Percentiles rank a stretch among this genome's conserved stretches.
Evolutionary conservation across 1,140 invertebrate species (phyloP).

Genomic region (Zeugodacus cucurbitae): DNA sequence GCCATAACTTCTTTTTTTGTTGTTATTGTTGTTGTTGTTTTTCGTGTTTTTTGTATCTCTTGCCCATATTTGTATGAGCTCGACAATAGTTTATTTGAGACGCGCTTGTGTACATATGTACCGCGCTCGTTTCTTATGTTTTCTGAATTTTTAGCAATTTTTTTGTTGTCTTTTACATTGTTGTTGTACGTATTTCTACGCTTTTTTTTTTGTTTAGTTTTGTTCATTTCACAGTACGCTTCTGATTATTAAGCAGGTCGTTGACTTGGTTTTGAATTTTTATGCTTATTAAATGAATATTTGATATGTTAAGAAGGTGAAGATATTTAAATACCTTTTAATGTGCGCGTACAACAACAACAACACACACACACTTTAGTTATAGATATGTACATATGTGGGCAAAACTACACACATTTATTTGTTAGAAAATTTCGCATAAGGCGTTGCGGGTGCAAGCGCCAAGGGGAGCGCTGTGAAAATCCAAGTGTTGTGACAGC

Average conservation of each 20-base stretch:
- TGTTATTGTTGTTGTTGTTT: not conserved
- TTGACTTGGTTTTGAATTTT: constrained; percentile 63
- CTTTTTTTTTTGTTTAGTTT: no score
- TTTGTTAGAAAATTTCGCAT: not conserved
- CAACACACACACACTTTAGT: not conserved
- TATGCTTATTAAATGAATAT: constrained; percentile 66
- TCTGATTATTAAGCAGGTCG: constrained; percentile 57
- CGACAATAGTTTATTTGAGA: not conserved
- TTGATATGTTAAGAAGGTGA: constrained; percentile 51
- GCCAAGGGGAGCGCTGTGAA: not conserved
- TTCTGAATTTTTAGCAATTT: constrained; percentile 1
- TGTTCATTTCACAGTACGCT: constrained; percentile 8
- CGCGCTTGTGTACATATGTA: not conserved
- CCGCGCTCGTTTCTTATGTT: not conserved
- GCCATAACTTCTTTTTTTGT: not conserved
- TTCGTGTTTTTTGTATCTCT: not conserved
- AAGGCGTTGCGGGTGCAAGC: not conserved
- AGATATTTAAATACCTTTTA: constrained; percentile 38
- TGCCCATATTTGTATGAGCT: not conserved
- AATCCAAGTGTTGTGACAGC: constrained; percentile 21
- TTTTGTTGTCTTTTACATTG: not conserved
- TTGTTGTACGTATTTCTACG: not conserved
- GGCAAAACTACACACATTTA: not conserved
- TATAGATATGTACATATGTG: not conserved
- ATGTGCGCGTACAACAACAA: not conserved